Evolutionary conservation across 2,888 invertebrate species (phyloP).

Genomic region (Aporophyla lueneburgensis): DNA sequence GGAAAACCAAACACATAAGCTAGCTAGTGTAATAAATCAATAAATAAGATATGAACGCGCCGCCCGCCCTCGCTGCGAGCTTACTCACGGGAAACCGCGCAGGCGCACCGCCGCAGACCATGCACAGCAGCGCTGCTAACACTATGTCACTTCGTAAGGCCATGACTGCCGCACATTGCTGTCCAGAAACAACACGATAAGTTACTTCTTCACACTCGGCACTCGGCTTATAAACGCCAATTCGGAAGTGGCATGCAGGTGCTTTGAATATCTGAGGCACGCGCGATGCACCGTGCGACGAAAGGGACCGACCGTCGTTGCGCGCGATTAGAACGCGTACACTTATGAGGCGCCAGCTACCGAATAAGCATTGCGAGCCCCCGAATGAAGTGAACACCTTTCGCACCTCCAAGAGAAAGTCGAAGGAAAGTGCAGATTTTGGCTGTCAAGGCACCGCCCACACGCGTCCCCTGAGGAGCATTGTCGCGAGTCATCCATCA

Average conservation of each 20-base stretch:
- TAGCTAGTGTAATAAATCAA: conserved; percentile 57
- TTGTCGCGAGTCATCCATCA: conserved; percentile 89
- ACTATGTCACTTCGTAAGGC: conserved; percentile 78
- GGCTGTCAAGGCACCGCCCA: conserved; percentile 89
- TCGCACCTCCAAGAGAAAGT: conserved; percentile 91
- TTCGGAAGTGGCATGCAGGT: conserved; percentile 86
- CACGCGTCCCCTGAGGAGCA: conserved; percentile 87
- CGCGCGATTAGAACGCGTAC: conserved; percentile 87
- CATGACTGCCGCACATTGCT: conserved; percentile 85
- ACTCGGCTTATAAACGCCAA: conserved; percentile 82
- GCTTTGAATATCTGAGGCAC: conserved; percentile 86
- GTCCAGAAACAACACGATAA: conserved; percentile 73
- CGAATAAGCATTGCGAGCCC: conserved; percentile 89
- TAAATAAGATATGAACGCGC: conserved; percentile 61
- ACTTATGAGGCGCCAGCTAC: conserved; percentile 89
- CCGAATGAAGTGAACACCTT: conserved; percentile 87
- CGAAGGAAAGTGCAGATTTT: conserved; percentile 90
- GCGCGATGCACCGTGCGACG: conserved; percentile 79
- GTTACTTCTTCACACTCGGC: conserved; percentile 69
- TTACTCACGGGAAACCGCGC: conserved; percentile 89
- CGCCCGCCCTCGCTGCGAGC: conserved; percentile 83
- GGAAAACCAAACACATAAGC: conserved; percentile 18
- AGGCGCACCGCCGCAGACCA: conserved; percentile 85
- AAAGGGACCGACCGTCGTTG: conserved; percentile 72
- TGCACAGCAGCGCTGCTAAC: conserved; percentile 81